These are phyloP conservation scores for Galendromus occidentalis DNA, from an alignment of 1,140 invertebrate species.

Conservation along the genomic window DNA sequence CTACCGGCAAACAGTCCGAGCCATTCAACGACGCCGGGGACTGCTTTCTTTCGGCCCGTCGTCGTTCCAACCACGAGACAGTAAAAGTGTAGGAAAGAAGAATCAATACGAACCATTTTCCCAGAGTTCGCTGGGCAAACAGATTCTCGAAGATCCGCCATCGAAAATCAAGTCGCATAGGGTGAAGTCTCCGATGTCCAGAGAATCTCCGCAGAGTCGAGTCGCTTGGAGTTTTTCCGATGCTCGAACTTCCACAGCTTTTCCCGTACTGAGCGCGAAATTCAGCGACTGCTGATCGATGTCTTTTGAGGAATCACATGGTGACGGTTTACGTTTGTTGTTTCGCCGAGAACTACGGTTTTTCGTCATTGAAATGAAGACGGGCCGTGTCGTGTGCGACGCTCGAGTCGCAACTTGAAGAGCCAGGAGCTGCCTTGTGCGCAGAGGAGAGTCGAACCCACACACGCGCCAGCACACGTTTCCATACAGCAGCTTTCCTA, in stretches of 20 bases:
- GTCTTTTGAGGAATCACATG: neutral
- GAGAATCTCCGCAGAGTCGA: neutral
- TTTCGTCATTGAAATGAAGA: constrained; percentile 1
- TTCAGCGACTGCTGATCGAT: neutral
- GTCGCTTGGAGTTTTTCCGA: constrained; percentile 7
- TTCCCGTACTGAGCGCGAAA: neutral
- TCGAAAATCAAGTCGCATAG: constrained; percentile 2
- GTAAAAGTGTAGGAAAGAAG: too few relatives aligned
- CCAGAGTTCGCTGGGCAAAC: neutral
- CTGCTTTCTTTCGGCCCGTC: too few relatives aligned
- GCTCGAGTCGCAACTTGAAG: neutral
- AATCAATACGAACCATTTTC: neutral
- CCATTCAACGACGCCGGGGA: too few relatives aligned
- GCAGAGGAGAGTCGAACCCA: too few relatives aligned
- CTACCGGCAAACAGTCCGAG: too few relatives aligned
- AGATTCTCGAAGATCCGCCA: neutral
- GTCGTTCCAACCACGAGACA: too few relatives aligned
- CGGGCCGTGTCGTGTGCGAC: neutral
- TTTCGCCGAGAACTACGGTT: neutral
- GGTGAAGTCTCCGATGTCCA: neutral
- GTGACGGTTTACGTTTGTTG: constrained; percentile 1
- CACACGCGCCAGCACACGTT: too few relatives aligned
- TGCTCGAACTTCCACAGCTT: neutral
- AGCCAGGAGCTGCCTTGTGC: neutral
- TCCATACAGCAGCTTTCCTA: too few relatives aligned